phyloP scores from a whole-genome alignment of 92 coral and sea anemone genomes.

The Pocillopora grandis region DNA sequence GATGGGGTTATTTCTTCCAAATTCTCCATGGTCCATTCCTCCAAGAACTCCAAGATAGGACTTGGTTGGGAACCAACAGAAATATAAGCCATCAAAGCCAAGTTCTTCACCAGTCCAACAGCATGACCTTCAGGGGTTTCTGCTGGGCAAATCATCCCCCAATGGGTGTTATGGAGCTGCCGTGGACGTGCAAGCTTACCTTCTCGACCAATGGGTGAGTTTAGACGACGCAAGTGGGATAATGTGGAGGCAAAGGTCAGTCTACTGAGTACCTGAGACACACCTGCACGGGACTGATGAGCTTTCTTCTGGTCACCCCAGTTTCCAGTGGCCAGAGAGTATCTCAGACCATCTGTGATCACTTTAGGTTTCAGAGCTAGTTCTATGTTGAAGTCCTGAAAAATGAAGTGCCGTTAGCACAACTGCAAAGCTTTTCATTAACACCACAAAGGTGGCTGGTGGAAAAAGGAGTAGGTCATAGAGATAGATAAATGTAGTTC shows the following conservation, averaged over 20 bases:
- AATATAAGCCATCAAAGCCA: slow-evolving; percentile 98
- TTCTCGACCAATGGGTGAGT: slow-evolving; percentile 99
- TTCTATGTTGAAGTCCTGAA: slow-evolving; percentile 94
- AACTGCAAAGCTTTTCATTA: neutral
- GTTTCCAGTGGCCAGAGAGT: slow-evolving; percentile 96
- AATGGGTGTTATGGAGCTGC: slow-evolving; percentile 96
- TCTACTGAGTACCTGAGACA: slow-evolving; percentile 95
- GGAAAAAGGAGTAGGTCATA: neutral
- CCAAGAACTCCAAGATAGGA: slow-evolving; percentile 98
- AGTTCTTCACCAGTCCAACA: slow-evolving; percentile 96
- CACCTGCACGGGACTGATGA: slow-evolving; percentile 97
- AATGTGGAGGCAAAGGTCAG: slow-evolving; percentile 96
- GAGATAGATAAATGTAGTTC: too few relatives aligned
- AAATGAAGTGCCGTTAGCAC: neutral
- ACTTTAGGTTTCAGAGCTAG: slow-evolving; percentile 95
- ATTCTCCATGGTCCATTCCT: slow-evolving; percentile 99
- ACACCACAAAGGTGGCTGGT: neutral
- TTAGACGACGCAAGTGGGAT: slow-evolving; percentile 95
- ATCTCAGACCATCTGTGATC: slow-evolving; percentile 94
- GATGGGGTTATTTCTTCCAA: slow-evolving; percentile 98
- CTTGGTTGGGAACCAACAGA: slow-evolving; percentile 99
- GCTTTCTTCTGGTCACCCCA: slow-evolving; percentile 99
- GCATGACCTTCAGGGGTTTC: slow-evolving; percentile 99
- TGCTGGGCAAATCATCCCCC: slow-evolving; percentile 99
- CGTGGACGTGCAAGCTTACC: slow-evolving; percentile 98